phyloP scores from a whole-genome alignment of 1,140 invertebrate genomes.

The Zelostemma sp. region DNA sequence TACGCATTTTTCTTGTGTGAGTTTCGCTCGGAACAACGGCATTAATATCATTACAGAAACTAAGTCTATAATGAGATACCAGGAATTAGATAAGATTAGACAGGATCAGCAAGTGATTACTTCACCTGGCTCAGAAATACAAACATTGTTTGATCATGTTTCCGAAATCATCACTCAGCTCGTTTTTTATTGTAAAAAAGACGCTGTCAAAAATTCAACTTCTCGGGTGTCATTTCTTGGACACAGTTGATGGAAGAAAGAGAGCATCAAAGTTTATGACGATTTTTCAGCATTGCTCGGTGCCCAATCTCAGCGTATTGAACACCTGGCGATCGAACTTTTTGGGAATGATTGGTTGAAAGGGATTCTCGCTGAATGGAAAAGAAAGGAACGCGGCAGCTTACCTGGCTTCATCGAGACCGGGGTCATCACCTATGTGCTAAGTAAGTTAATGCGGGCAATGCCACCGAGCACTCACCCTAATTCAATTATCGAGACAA shows the following conservation, averaged over 20 bases:
- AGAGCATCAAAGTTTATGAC: too few relatives aligned
- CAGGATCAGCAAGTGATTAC: too few relatives aligned
- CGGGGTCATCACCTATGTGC: slow-evolving; percentile 84
- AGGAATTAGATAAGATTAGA: too few relatives aligned
- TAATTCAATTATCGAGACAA: slow-evolving; percentile 49
- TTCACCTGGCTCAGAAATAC: too few relatives aligned
- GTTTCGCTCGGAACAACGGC: neutral
- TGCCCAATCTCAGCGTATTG: slow-evolving; percentile 84
- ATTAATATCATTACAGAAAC: too few relatives aligned
- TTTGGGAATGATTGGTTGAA: slow-evolving; percentile 82
- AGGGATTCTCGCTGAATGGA: slow-evolving; percentile 79
- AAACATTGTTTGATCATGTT: too few relatives aligned
- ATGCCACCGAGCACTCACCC: slow-evolving; percentile 14
- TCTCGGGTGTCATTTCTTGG: too few relatives aligned
- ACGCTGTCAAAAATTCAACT: too few relatives aligned
- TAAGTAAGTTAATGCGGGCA: slow-evolving; percentile 77
- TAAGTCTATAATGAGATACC: too few relatives aligned
- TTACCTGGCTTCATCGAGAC: slow-evolving; percentile 88
- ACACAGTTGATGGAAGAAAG: too few relatives aligned
- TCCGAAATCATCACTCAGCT: too few relatives aligned
- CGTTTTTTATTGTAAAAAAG: too few relatives aligned
- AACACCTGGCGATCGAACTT: slow-evolving; percentile 82
- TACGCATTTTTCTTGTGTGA: slow-evolving; percentile 92
- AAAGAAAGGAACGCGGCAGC: slow-evolving; percentile 83
- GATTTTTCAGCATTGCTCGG: slow-evolving; percentile 78